phyloP scores from a whole-genome alignment of 2,888 invertebrate species.

The Cheiracanthium punctorium region DNA sequence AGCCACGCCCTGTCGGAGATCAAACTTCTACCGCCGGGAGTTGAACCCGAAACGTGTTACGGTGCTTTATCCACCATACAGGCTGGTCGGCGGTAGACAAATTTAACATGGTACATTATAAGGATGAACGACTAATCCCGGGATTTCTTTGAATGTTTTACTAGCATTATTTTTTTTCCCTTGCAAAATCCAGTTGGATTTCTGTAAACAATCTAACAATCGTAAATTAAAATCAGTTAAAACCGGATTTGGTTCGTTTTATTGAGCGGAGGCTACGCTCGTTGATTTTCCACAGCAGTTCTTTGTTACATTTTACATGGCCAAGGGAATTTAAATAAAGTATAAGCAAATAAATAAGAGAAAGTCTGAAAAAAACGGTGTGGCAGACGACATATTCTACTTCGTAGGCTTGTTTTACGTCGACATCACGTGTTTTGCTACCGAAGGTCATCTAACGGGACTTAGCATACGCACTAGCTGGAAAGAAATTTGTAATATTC shows the following conservation, averaged over 20 bases:
- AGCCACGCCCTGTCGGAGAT: no score
- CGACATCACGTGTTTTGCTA: slow-evolving; percentile 25
- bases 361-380: background rate
- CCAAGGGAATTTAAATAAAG: background rate
- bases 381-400: background rate
- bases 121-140: no score
- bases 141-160: no score
- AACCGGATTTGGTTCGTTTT: background rate
- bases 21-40: no score
- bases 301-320: background rate
- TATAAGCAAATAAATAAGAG: no score
- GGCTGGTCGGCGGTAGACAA: no score
- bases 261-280: background rate
- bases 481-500: no score
- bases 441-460: slow-evolving; percentile 32
- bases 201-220: background rate
- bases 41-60: no score
- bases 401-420: background rate
- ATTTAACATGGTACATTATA: no score
- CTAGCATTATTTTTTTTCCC: no score
- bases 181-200: no score
- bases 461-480: slow-evolving; percentile 1
- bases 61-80: no score
- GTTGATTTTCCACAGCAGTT: background rate
- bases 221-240: background rate